Base-by-base conservation (phyloP, 2,888 invertebrate genomes). In the Parnassius apollo region DNA sequence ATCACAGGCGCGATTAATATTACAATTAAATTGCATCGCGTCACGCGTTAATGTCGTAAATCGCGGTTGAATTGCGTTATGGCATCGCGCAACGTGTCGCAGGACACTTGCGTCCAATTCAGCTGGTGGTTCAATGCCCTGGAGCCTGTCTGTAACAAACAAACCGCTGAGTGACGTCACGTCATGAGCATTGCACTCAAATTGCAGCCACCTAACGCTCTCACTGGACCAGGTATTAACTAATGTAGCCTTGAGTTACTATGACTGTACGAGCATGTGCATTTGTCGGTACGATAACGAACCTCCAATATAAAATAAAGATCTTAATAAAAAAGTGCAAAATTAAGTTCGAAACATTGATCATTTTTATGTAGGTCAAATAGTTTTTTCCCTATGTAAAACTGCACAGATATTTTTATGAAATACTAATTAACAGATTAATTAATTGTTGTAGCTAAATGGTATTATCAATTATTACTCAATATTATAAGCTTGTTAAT, bases 51-150 rank as follows among this genome's bases (percentile, higher is more conserved):
- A 75, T 80, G 80, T 81, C 80, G 83, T 84, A 83, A 86, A 84
- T 85, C 80, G 81, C 74, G 75, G 75, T 74, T 75, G 80, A 75
- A 78, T 81, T 80, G 81, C 79, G 80, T 82, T 79, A 75, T 80
- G 80, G 48, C 59, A 53, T 78, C 77, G 76, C 79, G 75, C 74
- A 72, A 69, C 71, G 68, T 77, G 79, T 80, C 80, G 83, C 86
- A 85, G 86, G 86, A 88, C 86, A 86, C 84, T 86, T 86, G 81
- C 79, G 83, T 84, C 86, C 88, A 88, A 90, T 89, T 88, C 86
- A 83, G 81, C 75, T 77, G 75, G 69, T 78, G 86, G 90, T 86
- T 89, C 90, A 87, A 82, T 85, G 90, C 81, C 88, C 87, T 74
- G 78, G 68, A 73, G 74, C 74, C 75, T 75, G 77, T 70, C 74